Base-by-base conservation (phyloP, 2,797 vertebrate species). In the Salarias fasciatus region DNA sequence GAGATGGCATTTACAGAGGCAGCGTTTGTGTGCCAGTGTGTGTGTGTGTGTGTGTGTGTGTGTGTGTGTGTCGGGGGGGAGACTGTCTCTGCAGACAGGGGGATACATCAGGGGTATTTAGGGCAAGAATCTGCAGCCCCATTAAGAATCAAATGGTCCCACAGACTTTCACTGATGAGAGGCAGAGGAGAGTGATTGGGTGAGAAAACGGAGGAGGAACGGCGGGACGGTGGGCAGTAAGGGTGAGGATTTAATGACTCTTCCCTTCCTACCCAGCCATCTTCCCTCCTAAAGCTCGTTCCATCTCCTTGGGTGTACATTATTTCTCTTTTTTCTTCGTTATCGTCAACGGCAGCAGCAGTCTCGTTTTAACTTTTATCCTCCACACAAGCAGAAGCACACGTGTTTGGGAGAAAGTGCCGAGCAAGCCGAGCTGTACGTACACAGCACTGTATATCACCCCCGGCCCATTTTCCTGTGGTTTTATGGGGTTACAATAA, bases 401-500 rank as follows among this genome's bases (percentile, higher is more conserved):
- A 57, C 15, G 3, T 36, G 49, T 29, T 47, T 43, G 28, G 5
- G 36, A 15, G 13, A 45, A 54, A 60, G 74, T 75, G 65, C 61
- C 72, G 41, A 67, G 52, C 1, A 42, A 60, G 50, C 62, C 18
- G 9, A 50, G 31, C 33, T 74, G 41, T 56, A 62, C 56, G 70
- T 36, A 53, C 33, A 58, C 14, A 7, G 40, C 29, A 18, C 46
- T 65, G 66, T 79, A 77, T 53, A 76, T 83, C 60, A 75, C 37
- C 58, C 67, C 41, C 33, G 72, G 45, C 41, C 63, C 40, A 72
- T 85, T 87, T 81, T 80, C 61, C 42, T 53, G 33, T 68, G 48
- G 53, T 72, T 86, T 88, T 85, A 81, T 84, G 63, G 47, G 53
- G 60, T 81, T 77, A 80, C 67, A 88, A 75, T 83, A 81, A 81